Percentiles rank a stretch among this genome's conserved stretches.
Conservation (phyloP, 2,888 invertebrate species). For the Chalcis sispes region DNA sequence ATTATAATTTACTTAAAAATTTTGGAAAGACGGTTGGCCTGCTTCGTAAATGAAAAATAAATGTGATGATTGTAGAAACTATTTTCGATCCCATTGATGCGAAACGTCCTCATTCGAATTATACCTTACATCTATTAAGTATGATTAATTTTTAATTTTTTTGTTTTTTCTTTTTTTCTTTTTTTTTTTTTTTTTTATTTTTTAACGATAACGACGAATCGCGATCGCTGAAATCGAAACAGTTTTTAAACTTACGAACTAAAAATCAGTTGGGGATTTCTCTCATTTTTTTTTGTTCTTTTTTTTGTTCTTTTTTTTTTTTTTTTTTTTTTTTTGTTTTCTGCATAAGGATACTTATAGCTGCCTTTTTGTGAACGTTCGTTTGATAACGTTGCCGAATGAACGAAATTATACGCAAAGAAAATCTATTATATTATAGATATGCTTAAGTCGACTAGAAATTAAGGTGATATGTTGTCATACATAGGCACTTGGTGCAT, state of each 20-base stretch:
- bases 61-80: conserved; percentile 2
- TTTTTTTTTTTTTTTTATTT: neutral
- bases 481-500: conserved; percentile 54
- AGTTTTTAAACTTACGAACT: conserved; percentile 38
- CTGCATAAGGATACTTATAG: too few species aligned
- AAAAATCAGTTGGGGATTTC: conserved; percentile 51
- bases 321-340: conserved; percentile 26
- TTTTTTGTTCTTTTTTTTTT: conserved; percentile 52
- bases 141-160: too few species aligned
- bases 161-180: too few species aligned
- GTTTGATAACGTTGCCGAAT: conserved; percentile 28
- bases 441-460: conserved; percentile 15
- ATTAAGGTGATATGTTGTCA: conserved; percentile 10
- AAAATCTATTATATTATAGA: neutral
- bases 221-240: neutral
- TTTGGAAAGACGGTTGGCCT: conserved; percentile 56
- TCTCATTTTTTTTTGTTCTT: conserved; percentile 41
- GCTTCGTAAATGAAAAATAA: conserved; percentile 47
- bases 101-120: neutral
- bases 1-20: neutral
- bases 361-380: conserved; percentile 60
- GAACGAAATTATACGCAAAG: conserved; percentile 1
- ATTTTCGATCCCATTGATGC: neutral
- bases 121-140: too few species aligned
- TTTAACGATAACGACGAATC: neutral